These are phyloP conservation scores for Stictocephala bisonia DNA, from an alignment of 2,888 invertebrate species.

Conservation along the genomic window DNA sequence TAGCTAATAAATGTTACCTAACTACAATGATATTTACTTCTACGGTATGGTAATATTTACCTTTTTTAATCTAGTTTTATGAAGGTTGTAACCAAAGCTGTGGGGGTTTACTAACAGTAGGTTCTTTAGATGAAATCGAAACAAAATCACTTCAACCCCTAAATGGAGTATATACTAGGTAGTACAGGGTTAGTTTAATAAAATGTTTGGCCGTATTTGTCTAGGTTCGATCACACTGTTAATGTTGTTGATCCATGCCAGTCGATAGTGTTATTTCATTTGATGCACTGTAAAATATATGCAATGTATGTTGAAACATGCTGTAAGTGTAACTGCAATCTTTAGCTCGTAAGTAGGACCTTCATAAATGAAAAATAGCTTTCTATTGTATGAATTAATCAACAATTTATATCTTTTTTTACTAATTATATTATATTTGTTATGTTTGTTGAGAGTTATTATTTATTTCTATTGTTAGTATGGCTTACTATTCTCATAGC, in stretches of 20 bases:
- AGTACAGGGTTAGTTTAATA: slow-evolving; percentile 24
- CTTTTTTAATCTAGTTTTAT: slow-evolving; percentile 2
- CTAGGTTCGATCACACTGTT: neutral
- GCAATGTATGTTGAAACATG: slow-evolving; percentile 36
- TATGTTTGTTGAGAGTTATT: neutral
- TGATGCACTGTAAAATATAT: slow-evolving; percentile 31
- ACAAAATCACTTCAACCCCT: slow-evolving; percentile 9
- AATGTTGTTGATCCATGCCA: neutral
- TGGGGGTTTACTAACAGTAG: slow-evolving; percentile 6
- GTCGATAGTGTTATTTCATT: slow-evolving; percentile 32
- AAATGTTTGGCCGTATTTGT: neutral
- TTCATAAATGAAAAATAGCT: neutral
- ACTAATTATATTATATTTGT: neutral
- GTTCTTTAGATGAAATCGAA: neutral
- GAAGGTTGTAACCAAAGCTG: slow-evolving; percentile 26
- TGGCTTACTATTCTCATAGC: slow-evolving; percentile 20
- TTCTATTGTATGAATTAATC: neutral
- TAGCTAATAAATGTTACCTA: neutral
- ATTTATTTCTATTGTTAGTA: neutral
- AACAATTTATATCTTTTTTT: slow-evolving; percentile 8
- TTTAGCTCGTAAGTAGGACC: slow-evolving; percentile 38
- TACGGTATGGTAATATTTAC: too few species aligned
- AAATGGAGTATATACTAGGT: neutral
- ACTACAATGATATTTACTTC: slow-evolving; percentile 5
- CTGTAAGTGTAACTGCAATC: slow-evolving; percentile 32